Percentiles rank a stretch among this genome's conserved stretches.
These are phyloP conservation scores for Drosophila gunungcola DNA, from an alignment of 1,140 invertebrate species.

Conservation along the genomic window DNA sequence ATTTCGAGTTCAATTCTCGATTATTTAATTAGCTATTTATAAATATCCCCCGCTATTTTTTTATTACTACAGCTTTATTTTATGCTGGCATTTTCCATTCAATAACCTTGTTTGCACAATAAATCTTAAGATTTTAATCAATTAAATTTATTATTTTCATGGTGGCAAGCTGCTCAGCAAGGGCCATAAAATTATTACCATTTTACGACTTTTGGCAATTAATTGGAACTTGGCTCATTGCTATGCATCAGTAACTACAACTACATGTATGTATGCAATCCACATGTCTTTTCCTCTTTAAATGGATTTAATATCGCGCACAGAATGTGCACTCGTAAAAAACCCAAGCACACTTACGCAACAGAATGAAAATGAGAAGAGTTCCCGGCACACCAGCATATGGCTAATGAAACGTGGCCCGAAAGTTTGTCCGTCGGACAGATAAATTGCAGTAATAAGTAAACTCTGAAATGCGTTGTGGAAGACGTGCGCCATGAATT, in stretches of 20 bases:
- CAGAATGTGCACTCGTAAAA: constrained; percentile 48
- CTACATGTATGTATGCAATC: constrained; percentile 5
- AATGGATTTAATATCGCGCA: constrained; percentile 44
- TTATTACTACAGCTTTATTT: not conserved
- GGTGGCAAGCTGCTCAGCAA: constrained; percentile 1
- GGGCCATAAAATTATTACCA: constrained; percentile 3
- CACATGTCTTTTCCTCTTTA: constrained; percentile 10
- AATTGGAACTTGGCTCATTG: constrained; percentile 15
- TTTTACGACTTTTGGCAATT: constrained; percentile 25
- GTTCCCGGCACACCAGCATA: constrained; percentile 10
- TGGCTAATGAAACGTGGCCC: constrained; percentile 70
- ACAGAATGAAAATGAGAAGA: not conserved
- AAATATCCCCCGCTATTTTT: not conserved
- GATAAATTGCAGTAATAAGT: constrained; percentile 74
- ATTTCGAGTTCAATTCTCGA: not conserved
- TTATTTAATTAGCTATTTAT: not conserved
- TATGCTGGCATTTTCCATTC: constrained; percentile 8
- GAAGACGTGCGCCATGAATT: constrained; percentile 70
- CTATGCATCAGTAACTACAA: constrained; percentile 13
- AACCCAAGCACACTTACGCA: constrained; percentile 21
- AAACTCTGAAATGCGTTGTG: constrained; percentile 63
- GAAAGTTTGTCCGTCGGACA: constrained; percentile 39
- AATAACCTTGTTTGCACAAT: not conserved
- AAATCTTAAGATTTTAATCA: constrained; percentile 6
- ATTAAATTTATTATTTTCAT: constrained; percentile 5